Evolutionary conservation across 1,140 invertebrate genomes (phyloP).

Genomic region (Drosophila kanapiae): DNA sequence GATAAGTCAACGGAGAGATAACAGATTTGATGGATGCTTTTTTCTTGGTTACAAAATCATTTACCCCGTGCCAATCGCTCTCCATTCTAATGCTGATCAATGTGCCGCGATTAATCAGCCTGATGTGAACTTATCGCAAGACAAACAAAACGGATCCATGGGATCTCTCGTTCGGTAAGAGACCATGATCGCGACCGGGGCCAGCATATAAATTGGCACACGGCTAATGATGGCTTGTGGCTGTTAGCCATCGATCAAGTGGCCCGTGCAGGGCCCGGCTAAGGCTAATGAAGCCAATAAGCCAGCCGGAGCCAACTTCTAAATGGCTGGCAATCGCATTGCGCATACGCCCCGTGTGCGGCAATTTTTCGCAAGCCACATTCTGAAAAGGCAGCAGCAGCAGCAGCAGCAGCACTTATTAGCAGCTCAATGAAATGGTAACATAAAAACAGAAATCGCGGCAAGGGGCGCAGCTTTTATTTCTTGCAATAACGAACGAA

Average conservation of each 20-base stretch:
- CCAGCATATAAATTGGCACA: constrained; percentile 37
- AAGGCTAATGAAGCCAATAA: constrained; percentile 32
- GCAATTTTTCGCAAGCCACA: constrained; percentile 68
- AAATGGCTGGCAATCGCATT: constrained; percentile 23
- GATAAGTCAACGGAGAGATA: constrained; percentile 27
- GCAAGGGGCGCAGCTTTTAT: constrained; percentile 61
- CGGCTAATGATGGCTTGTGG: constrained; percentile 45
- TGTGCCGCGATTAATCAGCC: constrained; percentile 33
- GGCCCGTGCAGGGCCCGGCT: constrained; percentile 18
- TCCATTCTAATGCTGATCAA: constrained; percentile 28
- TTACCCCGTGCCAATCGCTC: not conserved
- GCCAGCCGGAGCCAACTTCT: constrained; percentile 21
- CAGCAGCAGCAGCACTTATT: constrained; percentile 68
- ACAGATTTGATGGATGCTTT: constrained; percentile 34
- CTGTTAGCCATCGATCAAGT: constrained; percentile 39
- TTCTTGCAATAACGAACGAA: constrained; percentile 76
- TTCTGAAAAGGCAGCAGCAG: constrained; percentile 26
- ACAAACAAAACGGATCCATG: constrained; percentile 20
- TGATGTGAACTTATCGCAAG: constrained; percentile 28
- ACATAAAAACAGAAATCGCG: constrained; percentile 50
- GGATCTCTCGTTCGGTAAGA: constrained; percentile 3
- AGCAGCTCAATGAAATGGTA: constrained; percentile 74
- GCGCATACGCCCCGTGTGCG: constrained; percentile 45
- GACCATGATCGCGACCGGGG: not conserved
- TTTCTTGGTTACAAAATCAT: constrained; percentile 11